Base-by-base conservation (phyloP, 2,113 vertebrate genomes). In the Mola mola region DNA sequence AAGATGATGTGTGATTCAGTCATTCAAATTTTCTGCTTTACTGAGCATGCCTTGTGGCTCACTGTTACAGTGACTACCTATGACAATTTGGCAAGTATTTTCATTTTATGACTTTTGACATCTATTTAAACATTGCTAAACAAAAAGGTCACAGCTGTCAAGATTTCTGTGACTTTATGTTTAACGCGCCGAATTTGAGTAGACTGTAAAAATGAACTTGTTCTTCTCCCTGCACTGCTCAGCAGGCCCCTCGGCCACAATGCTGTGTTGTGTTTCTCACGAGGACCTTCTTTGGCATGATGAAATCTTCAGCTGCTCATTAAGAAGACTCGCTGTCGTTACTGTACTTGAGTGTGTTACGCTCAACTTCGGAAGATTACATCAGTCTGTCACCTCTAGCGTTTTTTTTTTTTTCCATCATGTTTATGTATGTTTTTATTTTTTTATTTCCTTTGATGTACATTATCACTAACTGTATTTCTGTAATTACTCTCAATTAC, bases 1-100 rank as follows among this genome's bases (percentile, higher is more conserved):
- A 42, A 50, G 66, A 57, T 57, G 60, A 82, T 77, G 71, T 46
- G 63, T 70, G 67, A 75, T 46, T 79, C 72, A 77, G 66, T 67
- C 62, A 36, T 73, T 65, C 50, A 7, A n/a, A 71, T 85, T 64
- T 79, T 79, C 75, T 67, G 68, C 76, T 79, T 65, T 62, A 49
- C 33, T 65, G 60, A 83, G 44, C 62, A 24, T 53, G 67, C 52
- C 77, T 66, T 21, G 8, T 48, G 61, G 48, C 57, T 25, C 53
- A 31, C 8, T 2, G 50, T 75, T 70, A 76, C 64, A 73, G 65
- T 70, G 64, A 78, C 74, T 31, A 31, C 64, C 51, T 38, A 40
- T 47, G 66, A 85, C 79, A 80, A 66, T 69, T 58, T 57, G 51
- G 48, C 48, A 38, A 55, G 37, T 74, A 59, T 67, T 66, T 70